These are phyloP conservation scores for Plumapathes pennacea DNA, from an alignment of 92 coral and sea anemone species.

Conservation along the genomic window DNA sequence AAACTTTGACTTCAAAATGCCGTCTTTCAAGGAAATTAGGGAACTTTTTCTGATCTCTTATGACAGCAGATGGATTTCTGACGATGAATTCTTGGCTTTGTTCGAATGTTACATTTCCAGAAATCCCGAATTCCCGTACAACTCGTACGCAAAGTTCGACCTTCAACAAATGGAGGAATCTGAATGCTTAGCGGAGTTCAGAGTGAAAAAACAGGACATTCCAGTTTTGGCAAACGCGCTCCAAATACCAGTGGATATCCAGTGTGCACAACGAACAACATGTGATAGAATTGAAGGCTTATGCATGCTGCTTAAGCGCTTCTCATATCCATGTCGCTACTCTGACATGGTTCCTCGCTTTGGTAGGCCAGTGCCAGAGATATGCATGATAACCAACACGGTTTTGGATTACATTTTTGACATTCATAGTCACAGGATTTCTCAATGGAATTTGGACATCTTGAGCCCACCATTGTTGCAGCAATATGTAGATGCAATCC, in stretches of 20 bases:
- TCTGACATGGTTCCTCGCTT: slow-evolving; percentile 3
- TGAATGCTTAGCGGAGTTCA: slow-evolving; percentile 18
- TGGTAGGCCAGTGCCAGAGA: slow-evolving; percentile 2
- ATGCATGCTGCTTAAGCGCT: slow-evolving; percentile 10
- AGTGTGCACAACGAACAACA: slow-evolving; percentile 15
- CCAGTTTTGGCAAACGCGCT: slow-evolving; percentile 4
- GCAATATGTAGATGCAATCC: too few relatives aligned
- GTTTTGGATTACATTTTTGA: slow-evolving; percentile 2
- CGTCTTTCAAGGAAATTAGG: slow-evolving; percentile 5
- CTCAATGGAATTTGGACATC: slow-evolving; percentile 14
- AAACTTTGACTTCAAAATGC: slow-evolving; percentile 2
- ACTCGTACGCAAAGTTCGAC: slow-evolving; percentile 11
- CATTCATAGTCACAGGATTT: slow-evolving; percentile 11
- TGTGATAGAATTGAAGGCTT: slow-evolving; percentile 16
- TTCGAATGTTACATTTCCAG: slow-evolving; percentile 5
- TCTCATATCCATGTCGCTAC: slow-evolving; percentile 13
- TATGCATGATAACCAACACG: slow-evolving; percentile 10
- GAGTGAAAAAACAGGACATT: slow-evolving; percentile 27
- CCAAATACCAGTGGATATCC: slow-evolving; percentile 12
- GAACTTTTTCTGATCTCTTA: not conserved
- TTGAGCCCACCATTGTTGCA: too few relatives aligned
- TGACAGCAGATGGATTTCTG: not conserved
- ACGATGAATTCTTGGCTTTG: slow-evolving; percentile 2
- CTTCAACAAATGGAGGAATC: slow-evolving; percentile 13
- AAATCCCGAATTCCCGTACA: slow-evolving; percentile 13